Evolutionary conservation across 2,888 invertebrate genomes (phyloP), one percentile per base, ranked within the genome.

Genomic region (Heliconius cydno): DNA sequence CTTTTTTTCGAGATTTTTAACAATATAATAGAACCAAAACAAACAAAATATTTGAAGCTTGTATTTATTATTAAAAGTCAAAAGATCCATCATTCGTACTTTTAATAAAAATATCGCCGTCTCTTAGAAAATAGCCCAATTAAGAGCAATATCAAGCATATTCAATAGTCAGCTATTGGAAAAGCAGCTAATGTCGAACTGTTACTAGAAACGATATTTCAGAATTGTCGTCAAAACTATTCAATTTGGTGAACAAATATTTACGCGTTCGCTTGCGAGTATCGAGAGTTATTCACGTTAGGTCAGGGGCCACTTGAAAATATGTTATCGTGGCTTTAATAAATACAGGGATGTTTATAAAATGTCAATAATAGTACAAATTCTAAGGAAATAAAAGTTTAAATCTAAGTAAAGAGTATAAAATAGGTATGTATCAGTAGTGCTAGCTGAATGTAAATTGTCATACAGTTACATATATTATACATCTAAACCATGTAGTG

Each of bases 181-280:
- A 57, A 30, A 9, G 2, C 52, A 52, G 22, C 28, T 52, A 22
- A 12, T 5, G 12, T 25, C 25, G 9, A 38, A 73, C 15, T 60
- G 73, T 60, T 6, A 34, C 25, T 34, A n/a, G n/a, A 3, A 60
- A 73, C 34, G n/a, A 38, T 73, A 73, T 60, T 60, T 60, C 25
- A 15, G n/a, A 57, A 38, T 34, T 57, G 57, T 60, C 30, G 34
- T 60, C n/a, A n/a, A 60, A 34, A n/a, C 60, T 73, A 60, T 73
- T 73, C 25, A 73, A 73, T 73, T 73, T 73, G 38, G 73, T 60
- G 73, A 15, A 38, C 60, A 73, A 73, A 73, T 73, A 73, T 73
- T 73, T 73, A 73, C 73, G 60, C 60, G 73, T 38, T 60, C 34
- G 60, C 60, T 73, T 73, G 57, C 25, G 57, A 73, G 34, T 38